Evolutionary conservation across 2,888 invertebrate species (phyloP), one percentile per base, ranked within the genome.

Genomic region (Gonocerus acuteangulatus): DNA sequence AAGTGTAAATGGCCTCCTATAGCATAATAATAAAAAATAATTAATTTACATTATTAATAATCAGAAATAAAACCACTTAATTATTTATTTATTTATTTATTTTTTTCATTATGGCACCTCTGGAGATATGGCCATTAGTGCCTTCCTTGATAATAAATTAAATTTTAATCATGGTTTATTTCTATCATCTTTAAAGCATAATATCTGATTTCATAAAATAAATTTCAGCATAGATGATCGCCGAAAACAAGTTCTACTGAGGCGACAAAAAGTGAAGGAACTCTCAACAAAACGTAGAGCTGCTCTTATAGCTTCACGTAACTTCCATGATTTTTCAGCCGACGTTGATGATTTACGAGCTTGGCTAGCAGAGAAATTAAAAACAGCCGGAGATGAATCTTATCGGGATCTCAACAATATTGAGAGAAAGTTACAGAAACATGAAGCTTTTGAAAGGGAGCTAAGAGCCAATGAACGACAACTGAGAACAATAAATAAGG

Each of bases 381-480:
- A 87, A 72, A 89, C 91, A 0, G 95, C 95, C 0, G 85, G 86
- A 1, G 95, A 96, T 70, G 94, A 95, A 74, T 93, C 88, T 64
- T 95, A 95, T 74, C 79, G 92, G 16, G 95, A 95, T 71, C 77
- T 95, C 16, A 86, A 82, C 42, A 95, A 96, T 73, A 75, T 94
- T 66, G 92, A 94, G 67, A 80, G 94, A 1, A 95, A 95, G 73
- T 76, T 95, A 1, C 94, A 95, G 75, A 95, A 95, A 71, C 97
- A 99, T 72, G 92, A 95, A 74, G 95, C 96, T 0, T 96, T 97
- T 72, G 95, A 96, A 71, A 80, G 95, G 1, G 97, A 99, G 72
- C 76, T 99, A 18, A 82, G 90, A 49, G 93, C 96, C 1, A 97
- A 96, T 71, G 94, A 96, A 74, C 93, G 92, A 13, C 89, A 95